A percentile compares a stretch with the other conserved stretches of the same genome.
These are phyloP conservation scores for Picathartes gymnocephalus DNA, from an alignment of 2,113 vertebrate genomes.

Conservation along the genomic window DNA sequence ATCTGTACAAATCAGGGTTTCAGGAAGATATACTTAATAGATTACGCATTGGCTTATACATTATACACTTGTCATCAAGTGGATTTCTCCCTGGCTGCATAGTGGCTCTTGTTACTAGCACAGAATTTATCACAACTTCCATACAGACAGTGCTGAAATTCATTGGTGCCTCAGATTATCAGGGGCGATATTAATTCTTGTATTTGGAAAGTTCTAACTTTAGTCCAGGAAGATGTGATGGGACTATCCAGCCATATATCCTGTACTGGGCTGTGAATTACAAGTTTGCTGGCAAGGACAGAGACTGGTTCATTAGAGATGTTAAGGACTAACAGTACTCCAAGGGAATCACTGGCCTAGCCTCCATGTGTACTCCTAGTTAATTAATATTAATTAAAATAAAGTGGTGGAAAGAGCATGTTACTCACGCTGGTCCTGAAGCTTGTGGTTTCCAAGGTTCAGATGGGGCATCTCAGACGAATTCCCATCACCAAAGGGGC, in stretches of 20 bases:
- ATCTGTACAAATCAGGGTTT: not conserved
- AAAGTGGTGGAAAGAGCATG: not conserved
- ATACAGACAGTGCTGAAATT: not conserved
- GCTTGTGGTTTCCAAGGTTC: not conserved
- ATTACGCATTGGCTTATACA: not conserved
- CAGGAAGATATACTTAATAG: not conserved
- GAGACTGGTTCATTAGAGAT: not conserved
- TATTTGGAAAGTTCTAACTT: not conserved
- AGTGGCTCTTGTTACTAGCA: not conserved
- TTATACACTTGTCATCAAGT: not conserved
- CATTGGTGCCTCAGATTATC: not conserved
- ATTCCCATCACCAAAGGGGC: not conserved
- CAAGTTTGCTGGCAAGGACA: not conserved
- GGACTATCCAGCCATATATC: not conserved
- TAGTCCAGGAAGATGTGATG: not conserved
- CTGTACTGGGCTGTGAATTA: not conserved
- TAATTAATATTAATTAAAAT: not conserved
- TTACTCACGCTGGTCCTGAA: not conserved
- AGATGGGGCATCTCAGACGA: not conserved
- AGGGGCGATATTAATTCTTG: not conserved
- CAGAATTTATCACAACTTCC: not conserved
- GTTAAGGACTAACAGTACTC: not conserved
- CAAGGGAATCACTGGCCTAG: not conserved
- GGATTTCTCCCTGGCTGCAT: not conserved
- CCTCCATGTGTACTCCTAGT: not conserved